These are phyloP conservation scores for Nixonia krombeini DNA, from an alignment of 1,140 invertebrate species.

Conservation along the genomic window DNA sequence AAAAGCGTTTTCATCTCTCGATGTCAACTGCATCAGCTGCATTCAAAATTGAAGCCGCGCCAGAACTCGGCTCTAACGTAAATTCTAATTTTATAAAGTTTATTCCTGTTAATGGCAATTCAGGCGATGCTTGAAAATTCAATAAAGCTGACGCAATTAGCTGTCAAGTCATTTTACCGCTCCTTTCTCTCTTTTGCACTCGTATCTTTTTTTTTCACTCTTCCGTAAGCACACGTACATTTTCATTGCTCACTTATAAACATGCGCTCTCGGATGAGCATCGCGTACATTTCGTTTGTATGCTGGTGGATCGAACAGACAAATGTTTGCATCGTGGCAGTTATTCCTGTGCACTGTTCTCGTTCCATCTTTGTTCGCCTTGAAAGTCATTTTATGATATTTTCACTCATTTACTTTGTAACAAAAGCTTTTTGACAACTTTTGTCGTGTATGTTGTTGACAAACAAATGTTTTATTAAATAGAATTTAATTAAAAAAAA, in stretches of 20 bases:
- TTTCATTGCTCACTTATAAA: not conserved
- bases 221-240: not conserved
- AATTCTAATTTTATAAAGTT: slow-evolving; percentile 9
- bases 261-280: not conserved
- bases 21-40: slow-evolving; percentile 1
- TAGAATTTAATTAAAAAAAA: too few species aligned
- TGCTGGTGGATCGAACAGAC: not conserved
- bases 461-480: too few species aligned
- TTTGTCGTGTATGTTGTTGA: too few species aligned
- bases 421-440: too few species aligned
- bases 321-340: not conserved
- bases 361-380: not conserved
- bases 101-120: not conserved
- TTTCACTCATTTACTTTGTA: too few species aligned
- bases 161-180: slow-evolving; percentile 5
- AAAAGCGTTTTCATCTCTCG: slow-evolving; percentile 48
- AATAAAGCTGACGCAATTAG: slow-evolving; percentile 1
- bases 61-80: not conserved
- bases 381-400: not conserved
- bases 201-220: slow-evolving; percentile 16
- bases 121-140: not conserved
- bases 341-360: not conserved
- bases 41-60: slow-evolving; percentile 1
- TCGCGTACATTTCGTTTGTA: not conserved
- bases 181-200: slow-evolving; percentile 16